Base-by-base conservation (phyloP, 2,797 vertebrate genomes). In the Cirrhinus molitorella region DNA sequence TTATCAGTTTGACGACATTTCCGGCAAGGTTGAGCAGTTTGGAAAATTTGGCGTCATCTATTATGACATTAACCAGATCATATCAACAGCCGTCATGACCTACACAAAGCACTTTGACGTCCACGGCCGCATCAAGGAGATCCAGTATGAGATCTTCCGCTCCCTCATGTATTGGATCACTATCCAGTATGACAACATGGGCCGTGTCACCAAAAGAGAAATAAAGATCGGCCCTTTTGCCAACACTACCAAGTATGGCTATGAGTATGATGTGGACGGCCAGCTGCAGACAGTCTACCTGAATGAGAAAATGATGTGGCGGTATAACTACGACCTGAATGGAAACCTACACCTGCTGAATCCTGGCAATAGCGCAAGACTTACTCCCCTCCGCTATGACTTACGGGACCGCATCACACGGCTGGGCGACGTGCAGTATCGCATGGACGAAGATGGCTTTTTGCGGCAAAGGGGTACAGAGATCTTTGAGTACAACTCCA, bases 151-250 rank as follows among this genome's bases (percentile, higher is more conserved):
- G 92, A 99, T 99, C 88, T 98, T 98, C 91, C 93, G 98, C 51
- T 99, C 98, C 0, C 94, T 99, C 76, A 99, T 99, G 97, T 99
- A 99, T 92, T 99, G 98, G 97, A 99, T 99, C 93, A 99, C 98
- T 86, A 96, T 99, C 88, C 98, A 99, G 83, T 99, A 99, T 0
- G 98, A 99, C 91, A 99, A 96, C 90, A 97, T 98, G 97, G 98
- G 98, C 37, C 94, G 98, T 8, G 98, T 99, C 59, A 99, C 98
- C 1, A 98, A 98, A 88, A 95, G 98, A 0, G 98, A 99, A 93
- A 97, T 99, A 88, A 99, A 99, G 91, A 99, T 99, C 0, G 98
- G 98, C 9, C 98, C 98, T 0, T 99, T 99, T 51, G 98, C 98
- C 87, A 99, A 99, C 93, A 99, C 98, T 0, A 99, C 98, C 16